Evolutionary conservation across 2,888 invertebrate genomes (phyloP).

Genomic region (Euspilapteryx auroguttella): DNA sequence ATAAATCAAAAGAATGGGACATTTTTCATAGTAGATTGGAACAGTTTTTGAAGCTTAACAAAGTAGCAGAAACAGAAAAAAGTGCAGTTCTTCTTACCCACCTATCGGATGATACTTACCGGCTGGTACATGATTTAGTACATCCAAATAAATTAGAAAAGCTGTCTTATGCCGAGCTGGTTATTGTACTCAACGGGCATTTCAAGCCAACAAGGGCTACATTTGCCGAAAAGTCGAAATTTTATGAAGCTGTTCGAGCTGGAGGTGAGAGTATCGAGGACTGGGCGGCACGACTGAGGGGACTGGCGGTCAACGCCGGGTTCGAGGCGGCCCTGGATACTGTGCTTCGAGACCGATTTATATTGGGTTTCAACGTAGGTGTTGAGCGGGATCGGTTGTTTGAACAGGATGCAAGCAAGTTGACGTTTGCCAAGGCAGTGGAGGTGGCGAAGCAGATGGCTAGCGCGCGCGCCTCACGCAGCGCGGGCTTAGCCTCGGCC

Average conservation of each 20-base stretch:
- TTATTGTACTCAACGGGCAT: too few relatives aligned
- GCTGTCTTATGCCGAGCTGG: background rate
- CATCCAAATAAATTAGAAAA: too few relatives aligned
- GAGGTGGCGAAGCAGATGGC: too few relatives aligned
- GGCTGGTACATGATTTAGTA: too few relatives aligned
- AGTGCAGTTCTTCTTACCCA: background rate
- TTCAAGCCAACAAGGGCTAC: too few relatives aligned
- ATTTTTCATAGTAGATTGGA: background rate
- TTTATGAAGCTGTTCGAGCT: background rate
- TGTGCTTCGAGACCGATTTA: constrained; percentile 3
- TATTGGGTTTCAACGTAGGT: constrained; percentile 1
- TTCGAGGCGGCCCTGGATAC: background rate
- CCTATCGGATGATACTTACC: too few relatives aligned
- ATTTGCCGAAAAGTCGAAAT: too few relatives aligned
- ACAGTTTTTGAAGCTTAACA: constrained; percentile 1
- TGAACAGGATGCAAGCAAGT: background rate
- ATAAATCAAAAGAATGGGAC: background rate
- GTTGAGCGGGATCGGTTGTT: constrained; percentile 1
- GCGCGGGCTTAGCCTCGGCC: constrained; percentile 1
- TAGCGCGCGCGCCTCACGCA: constrained; percentile 4
- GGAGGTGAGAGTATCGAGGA: background rate
- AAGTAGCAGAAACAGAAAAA: background rate
- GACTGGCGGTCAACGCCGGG: background rate
- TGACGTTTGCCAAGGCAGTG: constrained; percentile 3
- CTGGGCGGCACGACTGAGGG: too few relatives aligned